phyloP scores from a whole-genome alignment of 2,888 invertebrate genomes.

The Synanthedon myopaeformis region DNA sequence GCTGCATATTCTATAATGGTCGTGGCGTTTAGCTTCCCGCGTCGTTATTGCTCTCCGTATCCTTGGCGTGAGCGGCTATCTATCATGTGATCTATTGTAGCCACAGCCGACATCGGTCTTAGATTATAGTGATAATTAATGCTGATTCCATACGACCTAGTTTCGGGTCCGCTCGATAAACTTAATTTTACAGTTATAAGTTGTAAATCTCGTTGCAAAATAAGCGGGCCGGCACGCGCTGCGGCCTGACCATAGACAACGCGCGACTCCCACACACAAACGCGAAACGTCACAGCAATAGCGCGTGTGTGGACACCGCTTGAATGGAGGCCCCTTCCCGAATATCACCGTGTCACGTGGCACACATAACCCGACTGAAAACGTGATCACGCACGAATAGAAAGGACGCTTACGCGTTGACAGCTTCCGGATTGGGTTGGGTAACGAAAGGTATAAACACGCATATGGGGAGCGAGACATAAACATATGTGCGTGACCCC shows the following conservation, averaged over 20 bases:
- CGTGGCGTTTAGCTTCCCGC: constrained; percentile 31
- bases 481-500: constrained; percentile 50
- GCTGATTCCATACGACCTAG: constrained; percentile 71
- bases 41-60: constrained; percentile 45
- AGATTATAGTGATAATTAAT: constrained; percentile 70
- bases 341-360: constrained; percentile 38
- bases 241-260: constrained; percentile 64
- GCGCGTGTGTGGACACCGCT: constrained; percentile 11
- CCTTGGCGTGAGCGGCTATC: constrained; percentile 62
- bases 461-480: constrained; percentile 42
- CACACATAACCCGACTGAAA: constrained; percentile 30
- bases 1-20: constrained; percentile 33
- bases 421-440: constrained; percentile 17
- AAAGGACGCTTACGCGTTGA: constrained; percentile 8
- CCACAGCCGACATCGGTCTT: constrained; percentile 58
- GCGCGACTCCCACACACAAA: constrained; percentile 44
- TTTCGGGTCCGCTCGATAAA: constrained; percentile 63
- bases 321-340: constrained; percentile 41
- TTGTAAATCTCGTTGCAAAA: constrained; percentile 69
- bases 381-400: constrained; percentile 5
- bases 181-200: constrained; percentile 67
- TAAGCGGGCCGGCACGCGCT: constrained; percentile 52
- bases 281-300: constrained; percentile 17
- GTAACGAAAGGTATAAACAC: constrained; percentile 24
- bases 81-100: constrained; percentile 70